Evolutionary conservation across 1,140 invertebrate genomes (phyloP), one percentile per base, ranked within the genome.

Genomic region (Atta texana): DNA sequence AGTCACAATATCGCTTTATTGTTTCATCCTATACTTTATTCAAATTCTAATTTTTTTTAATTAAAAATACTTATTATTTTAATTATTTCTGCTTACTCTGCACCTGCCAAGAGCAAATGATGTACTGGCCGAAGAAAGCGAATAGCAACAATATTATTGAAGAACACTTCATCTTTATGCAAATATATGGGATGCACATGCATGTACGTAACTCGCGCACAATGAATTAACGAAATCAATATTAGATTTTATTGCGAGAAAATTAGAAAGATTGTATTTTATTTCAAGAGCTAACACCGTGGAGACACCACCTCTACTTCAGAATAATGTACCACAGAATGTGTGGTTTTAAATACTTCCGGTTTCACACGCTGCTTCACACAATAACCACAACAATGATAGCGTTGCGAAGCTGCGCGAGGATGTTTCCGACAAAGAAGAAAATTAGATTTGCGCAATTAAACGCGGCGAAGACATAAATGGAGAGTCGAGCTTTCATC

Each of bases 161-260:
- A 0, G 28, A 31, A 18, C 34, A 76, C 86, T 81, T 90, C 89
- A 90, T 90, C 51, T 31, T 85, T 61, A 84, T 34, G 34, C 57
- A 7, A 16, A 12, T n/a, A 18, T 49, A n/a, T 34, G 8, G 14
- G 1, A 72, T 8, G 16, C 66, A 24, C 3, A 31, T 49, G 10
- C 21, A n/a, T 8, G 5, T 24, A 39, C 64, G 3, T 18, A 51
- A 81, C 16, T 57, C 31, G 14, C 51, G 5, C 5, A 14, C 5
- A 44, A n/a, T 16, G 16, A n/a, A 16, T 28, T 14, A 10, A 14
- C 14, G 12, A 14, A 16, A 6, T 21, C 18, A 8, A 12, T n/a
- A 3, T 34, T 34, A 6, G 28, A 16, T 28, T 31, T 44, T 53
- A 10, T 24, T 64, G 7, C 49, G 18, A 74, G 5, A 21, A 24